A percentile compares a stretch with the other conserved stretches of the same genome.
Evolutionary conservation across 2,888 invertebrate genomes (phyloP).

Genomic region (Scaptomyza polygonia): DNA sequence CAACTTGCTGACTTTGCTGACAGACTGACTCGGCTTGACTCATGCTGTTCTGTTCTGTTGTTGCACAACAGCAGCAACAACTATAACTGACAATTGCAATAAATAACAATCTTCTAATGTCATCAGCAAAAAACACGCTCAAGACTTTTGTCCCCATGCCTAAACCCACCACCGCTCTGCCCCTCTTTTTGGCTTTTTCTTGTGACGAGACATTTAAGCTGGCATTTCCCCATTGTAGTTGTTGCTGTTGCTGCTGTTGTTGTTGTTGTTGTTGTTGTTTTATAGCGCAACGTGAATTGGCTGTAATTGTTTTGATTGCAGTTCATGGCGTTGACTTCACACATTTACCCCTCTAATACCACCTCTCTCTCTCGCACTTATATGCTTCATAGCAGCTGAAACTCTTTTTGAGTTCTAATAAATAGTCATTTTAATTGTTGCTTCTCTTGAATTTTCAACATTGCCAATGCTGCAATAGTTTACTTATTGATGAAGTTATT

Average conservation of each 20-base stretch:
- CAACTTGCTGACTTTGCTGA: conserved; percentile 45
- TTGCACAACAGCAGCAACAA: conserved; percentile 3
- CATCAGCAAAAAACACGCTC: conserved; percentile 61
- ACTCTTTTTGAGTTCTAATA: conserved; percentile 46
- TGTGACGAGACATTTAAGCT: conserved; percentile 1
- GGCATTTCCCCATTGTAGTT: conserved; percentile 10
- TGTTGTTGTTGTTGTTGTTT: conserved; percentile 47
- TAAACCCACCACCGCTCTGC: too few relatives aligned
- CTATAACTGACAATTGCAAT: conserved; percentile 67
- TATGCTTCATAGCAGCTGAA: background rate
- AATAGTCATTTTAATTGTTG: conserved; percentile 59
- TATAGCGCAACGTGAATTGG: conserved; percentile 71
- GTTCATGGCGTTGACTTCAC: conserved; percentile 68
- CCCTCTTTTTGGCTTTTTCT: background rate
- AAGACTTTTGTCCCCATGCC: conserved; percentile 18
- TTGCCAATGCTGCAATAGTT: conserved; percentile 31
- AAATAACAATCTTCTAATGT: conserved; percentile 80
- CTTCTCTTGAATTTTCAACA: conserved; percentile 38
- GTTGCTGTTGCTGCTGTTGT: conserved; percentile 44
- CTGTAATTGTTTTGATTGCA: conserved; percentile 80
- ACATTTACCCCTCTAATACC: conserved; percentile 6
- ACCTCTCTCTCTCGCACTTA: background rate
- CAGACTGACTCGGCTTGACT: conserved; percentile 31
- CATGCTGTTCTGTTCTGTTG: conserved; percentile 30
- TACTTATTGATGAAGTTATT: conserved; percentile 26